Base-by-base conservation (phyloP, 1,140 invertebrate genomes). In the Drosophila santomea region DNA sequence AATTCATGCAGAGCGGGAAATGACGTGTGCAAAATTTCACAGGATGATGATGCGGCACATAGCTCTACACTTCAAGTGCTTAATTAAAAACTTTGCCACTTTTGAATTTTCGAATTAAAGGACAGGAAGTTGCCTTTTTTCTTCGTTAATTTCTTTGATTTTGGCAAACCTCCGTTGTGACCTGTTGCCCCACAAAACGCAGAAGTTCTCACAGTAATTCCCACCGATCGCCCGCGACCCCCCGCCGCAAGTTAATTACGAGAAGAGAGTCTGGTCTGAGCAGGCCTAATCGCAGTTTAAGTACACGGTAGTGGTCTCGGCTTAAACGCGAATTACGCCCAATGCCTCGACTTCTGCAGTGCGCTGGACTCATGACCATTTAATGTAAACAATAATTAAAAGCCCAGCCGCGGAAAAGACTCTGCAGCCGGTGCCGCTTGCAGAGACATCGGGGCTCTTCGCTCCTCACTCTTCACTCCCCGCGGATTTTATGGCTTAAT, bases 311-410 rank as follows among this genome's bases (percentile, higher is more conserved):
- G 75, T 78, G 59, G 83, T 75, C 52, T 64, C 76, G 76, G 80
- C 83, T 84, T 77, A 89, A 84, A 89, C 59, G 84, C 84, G 83
- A 89, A 88, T 88, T 88, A 88, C 83, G 83, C 84, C 83, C 83
- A 89, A 89, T 89, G 68, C 75, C 72, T 54, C 60, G 60, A 50
- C 63, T 64, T 61, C 32, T 48, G 38, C 61, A 38, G 32, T 35
- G 68, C 68, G 48, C 39, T 76, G 72, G 80, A 89, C 83, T 80
- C 83, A 88, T 88, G 83, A 89, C 83, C 84, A 88, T 89, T 88
- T 88, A 88, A 88, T 88, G 83, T 89, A 88, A 88, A 88, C 83
- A 88, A 88, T 89, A 88, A 88, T 88, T 88, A 88, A 88, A 88
- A 84, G 61, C 73, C 66, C 66, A 48, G 66, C 67, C 10, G 63